These are phyloP conservation scores for Aphelocoma californica DNA, from an alignment of 2,797 vertebrate genomes.

Conservation along the genomic window DNA sequence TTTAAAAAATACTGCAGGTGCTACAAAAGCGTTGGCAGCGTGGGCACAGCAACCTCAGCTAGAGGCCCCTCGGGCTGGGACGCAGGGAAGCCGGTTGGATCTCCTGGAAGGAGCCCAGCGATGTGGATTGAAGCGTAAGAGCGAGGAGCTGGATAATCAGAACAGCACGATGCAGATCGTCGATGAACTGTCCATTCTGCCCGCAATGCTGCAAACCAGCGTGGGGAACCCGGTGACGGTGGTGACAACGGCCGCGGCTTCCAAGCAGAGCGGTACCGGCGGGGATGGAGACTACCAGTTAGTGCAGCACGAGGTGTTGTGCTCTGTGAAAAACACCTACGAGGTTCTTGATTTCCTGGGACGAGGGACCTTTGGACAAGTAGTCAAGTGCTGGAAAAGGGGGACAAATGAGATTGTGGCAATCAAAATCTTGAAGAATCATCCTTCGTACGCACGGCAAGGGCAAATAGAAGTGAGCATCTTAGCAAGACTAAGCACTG, in stretches of 20 bases:
- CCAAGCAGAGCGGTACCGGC: constrained; percentile 82
- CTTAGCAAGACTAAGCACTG: constrained; percentile 92
- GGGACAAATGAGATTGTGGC: constrained; percentile 96
- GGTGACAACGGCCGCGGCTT: constrained; percentile 77
- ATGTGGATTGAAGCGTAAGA: constrained; percentile 99
- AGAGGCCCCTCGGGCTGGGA: constrained; percentile 64
- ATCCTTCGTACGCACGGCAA: constrained; percentile 96
- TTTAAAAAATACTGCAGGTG: constrained; percentile 82
- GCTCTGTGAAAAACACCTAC: constrained; percentile 97
- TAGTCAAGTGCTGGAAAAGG: constrained; percentile 99
- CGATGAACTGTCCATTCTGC: constrained; percentile 94
- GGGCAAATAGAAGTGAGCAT: constrained; percentile 99
- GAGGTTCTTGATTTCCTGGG: constrained; percentile 99
- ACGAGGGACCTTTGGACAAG: constrained; percentile 97
- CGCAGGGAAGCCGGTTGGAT: constrained; percentile 80
- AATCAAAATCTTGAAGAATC: constrained; percentile 98
- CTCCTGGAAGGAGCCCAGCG: constrained; percentile 87
- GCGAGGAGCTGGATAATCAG: constrained; percentile 91
- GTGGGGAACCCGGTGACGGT: constrained; percentile 86
- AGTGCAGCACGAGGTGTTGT: constrained; percentile 96
- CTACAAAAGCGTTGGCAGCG: constrained; percentile 76
- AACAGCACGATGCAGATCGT: constrained; percentile 97
- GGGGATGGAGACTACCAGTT: constrained; percentile 97
- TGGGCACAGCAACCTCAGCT: constrained; percentile 68
- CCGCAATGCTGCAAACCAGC: constrained; percentile 95